These are phyloP conservation scores for Nomada hirtipes DNA, from an alignment of 2,888 invertebrate genomes.

Conservation along the genomic window DNA sequence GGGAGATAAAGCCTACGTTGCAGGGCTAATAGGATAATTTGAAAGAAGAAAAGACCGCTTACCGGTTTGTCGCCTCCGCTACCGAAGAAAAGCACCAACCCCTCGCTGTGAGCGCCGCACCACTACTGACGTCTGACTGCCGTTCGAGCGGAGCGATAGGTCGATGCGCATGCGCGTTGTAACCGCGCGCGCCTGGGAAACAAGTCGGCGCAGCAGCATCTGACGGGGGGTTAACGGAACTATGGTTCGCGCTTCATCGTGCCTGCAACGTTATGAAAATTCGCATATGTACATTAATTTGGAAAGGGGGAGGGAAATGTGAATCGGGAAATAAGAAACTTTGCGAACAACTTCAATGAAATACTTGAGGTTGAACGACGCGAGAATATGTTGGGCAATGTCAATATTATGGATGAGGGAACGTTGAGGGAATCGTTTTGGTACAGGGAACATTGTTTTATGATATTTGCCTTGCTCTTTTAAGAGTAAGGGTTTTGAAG, in stretches of 20 bases:
- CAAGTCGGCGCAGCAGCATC: constrained; percentile 27
- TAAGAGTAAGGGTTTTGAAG: too few relatives aligned
- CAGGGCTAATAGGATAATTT: not conserved
- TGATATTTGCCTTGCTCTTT: too few relatives aligned
- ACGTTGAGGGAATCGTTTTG: too few relatives aligned
- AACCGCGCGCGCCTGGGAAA: constrained; percentile 23
- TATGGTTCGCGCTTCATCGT: constrained; percentile 8
- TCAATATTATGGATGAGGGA: too few relatives aligned
- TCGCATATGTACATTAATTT: constrained; percentile 1
- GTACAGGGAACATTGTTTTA: too few relatives aligned
- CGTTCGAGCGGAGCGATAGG: constrained; percentile 36
- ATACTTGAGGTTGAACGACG: too few relatives aligned
- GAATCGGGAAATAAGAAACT: too few relatives aligned
- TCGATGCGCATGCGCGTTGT: constrained; percentile 24
- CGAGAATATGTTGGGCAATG: too few relatives aligned
- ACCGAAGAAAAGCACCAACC: constrained; percentile 28
- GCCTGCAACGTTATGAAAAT: not conserved
- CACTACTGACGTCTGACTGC: constrained; percentile 73
- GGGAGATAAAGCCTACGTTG: not conserved
- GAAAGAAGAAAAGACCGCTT: constrained; percentile 28
- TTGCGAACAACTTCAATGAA: too few relatives aligned
- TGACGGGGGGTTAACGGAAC: constrained; percentile 20
- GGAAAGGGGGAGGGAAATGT: too few relatives aligned
- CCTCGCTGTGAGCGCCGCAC: constrained; percentile 54
- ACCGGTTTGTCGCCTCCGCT: constrained; percentile 46